These are phyloP conservation scores for Adineta ricciae DNA, from an alignment of 2,888 invertebrate genomes.

Conservation along the genomic window DNA sequence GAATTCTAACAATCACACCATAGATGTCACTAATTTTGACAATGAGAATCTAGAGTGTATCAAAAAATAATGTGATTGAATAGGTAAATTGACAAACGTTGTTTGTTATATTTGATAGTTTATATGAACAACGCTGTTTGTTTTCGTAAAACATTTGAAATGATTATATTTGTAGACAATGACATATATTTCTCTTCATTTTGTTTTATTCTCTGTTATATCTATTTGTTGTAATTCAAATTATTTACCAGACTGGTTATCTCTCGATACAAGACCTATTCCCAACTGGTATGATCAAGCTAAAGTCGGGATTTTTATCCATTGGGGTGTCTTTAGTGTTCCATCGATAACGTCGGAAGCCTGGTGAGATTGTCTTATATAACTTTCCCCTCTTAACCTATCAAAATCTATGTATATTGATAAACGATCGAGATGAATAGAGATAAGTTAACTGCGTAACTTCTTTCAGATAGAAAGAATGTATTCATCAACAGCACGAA, in stretches of 20 bases:
- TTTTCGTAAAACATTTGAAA: no score
- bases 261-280: constrained; percentile 49
- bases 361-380: neutral
- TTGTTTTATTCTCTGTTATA: neutral
- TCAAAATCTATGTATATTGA: neutral
- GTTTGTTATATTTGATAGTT: no score
- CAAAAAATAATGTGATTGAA: no score
- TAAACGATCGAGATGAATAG: neutral
- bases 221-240: neutral
- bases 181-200: neutral
- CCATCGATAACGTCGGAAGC: constrained; percentile 36
- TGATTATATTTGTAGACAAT: neutral
- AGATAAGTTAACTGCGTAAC: neutral
- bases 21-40: neutral
- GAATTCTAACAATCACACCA: neutral
- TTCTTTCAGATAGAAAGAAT: neutral
- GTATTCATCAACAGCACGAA: neutral
- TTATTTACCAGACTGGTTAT: constrained; percentile 45
- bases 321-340: constrained; percentile 53
- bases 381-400: neutral
- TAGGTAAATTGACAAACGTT: neutral
- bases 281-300: constrained; percentile 51
- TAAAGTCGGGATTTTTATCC: constrained; percentile 52
- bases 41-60: no score
- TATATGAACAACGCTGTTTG: no score